These are phyloP conservation scores for Thereva unica DNA, from an alignment of 2,888 invertebrate species.

Conservation along the genomic window DNA sequence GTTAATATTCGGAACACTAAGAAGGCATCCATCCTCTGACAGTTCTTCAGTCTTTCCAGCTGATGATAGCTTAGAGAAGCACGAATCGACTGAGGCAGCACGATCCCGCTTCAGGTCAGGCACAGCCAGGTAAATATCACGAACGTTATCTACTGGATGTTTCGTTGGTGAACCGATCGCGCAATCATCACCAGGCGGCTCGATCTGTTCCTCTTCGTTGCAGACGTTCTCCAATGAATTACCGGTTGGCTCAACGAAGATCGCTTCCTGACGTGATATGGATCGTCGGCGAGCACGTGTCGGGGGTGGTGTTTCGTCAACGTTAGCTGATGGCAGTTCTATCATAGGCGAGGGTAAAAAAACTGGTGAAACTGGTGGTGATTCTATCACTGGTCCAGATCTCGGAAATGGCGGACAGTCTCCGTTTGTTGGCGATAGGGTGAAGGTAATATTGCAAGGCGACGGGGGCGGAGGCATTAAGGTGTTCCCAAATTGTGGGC, in stretches of 20 bases:
- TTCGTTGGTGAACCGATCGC: constrained; percentile 48
- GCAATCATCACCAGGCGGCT: constrained; percentile 35
- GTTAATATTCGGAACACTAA: constrained; percentile 73
- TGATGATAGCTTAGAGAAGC: constrained; percentile 77
- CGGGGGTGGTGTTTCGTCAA: constrained; percentile 49
- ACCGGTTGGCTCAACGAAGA: constrained; percentile 75
- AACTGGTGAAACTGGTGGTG: constrained; percentile 57
- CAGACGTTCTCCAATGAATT: constrained; percentile 73
- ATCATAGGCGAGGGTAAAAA: constrained; percentile 61
- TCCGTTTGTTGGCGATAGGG: constrained; percentile 63
- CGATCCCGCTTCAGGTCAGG: constrained; percentile 83
- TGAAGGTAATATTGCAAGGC: constrained; percentile 67
- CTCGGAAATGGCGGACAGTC: constrained; percentile 56
- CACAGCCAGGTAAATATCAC: constrained; percentile 77
- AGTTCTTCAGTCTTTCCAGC: constrained; percentile 73
- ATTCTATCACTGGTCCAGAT: constrained; percentile 49
- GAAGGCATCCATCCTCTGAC: constrained; percentile 62
- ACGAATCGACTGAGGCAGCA: constrained; percentile 86
- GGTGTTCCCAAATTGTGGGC: constrained; percentile 54
- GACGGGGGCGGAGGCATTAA: constrained; percentile 59
- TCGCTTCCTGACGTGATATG: constrained; percentile 80
- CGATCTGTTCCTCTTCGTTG: constrained; percentile 54
- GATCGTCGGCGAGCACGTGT: constrained; percentile 68
- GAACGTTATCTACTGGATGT: constrained; percentile 58
- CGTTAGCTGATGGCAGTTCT: constrained; percentile 62